Evolutionary conservation across 2,888 invertebrate species (phyloP), one percentile per base, ranked within the genome.

Genomic region (Slavum lentiscoides): DNA sequence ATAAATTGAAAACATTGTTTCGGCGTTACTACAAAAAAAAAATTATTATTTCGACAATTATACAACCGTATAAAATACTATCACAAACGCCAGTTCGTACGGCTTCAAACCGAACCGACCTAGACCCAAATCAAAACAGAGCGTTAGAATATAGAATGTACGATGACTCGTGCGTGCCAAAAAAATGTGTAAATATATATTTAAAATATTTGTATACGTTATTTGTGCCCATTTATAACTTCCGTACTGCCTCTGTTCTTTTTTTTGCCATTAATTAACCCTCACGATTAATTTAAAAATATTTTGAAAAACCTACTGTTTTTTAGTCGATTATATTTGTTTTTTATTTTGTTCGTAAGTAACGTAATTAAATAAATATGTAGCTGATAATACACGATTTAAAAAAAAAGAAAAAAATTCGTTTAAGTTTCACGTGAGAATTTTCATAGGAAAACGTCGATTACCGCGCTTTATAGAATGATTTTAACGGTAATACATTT

Each of bases 61-160:
- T n/a, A 9, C 23, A 23, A 62, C 15, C 15, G 21, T 43, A 68
- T 8, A 49, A 49, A n/a, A n/a, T n/a, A 11, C 49, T 13, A 49
- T 30, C 30, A 49, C 23, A 37, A 19, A 64, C 2, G 64, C 37
- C 37, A 39, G n/a, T 30, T 30, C 30, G 4, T n/a, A 6, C 9
- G 15, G 43, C 23, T 68, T 21, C 9, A 17, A 43, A 73, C 19
- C 13, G 8, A 73, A 73, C 7, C 15, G 49, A 30, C 61, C 49
- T 49, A 49, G 73, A 62, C 49, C 62, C n/a, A 62, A 62, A 53
- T 30, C 49, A 49, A 73, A 62, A 53, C 23, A 49, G 1, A 30
- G 13, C 19, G 6, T 62, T 61, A 23, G 19, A 13, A 49, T 64
- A 39, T n/a, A 64, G 23, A 64, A 70, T 58, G 11, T 43, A 49